Evolutionary conservation across 2,797 vertebrate species (phyloP), one percentile per base, ranked within the genome.

Genomic region (Mormyrops boulengeri): DNA sequence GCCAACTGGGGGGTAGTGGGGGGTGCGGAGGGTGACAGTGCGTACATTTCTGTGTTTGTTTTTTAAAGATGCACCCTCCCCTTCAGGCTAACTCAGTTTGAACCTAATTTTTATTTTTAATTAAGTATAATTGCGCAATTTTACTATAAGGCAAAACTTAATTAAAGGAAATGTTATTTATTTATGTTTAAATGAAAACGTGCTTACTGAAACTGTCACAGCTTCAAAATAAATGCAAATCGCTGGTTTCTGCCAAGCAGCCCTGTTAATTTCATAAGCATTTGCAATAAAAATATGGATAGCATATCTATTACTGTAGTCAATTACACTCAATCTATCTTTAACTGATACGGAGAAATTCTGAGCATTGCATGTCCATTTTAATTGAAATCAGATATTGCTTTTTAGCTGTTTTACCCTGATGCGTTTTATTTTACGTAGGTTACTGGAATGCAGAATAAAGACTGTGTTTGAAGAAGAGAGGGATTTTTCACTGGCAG

Each of bases 71-170:
- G n/a, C 47, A 47, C 82, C 84, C 26, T 85, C 49, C 84, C 49
- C 44, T 85, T 30, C n/a, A 52, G 49, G 84, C 44, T 52, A 50
- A 52, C 84, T 85, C 12, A 52, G 49, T 52, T 85, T 22, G n/a
- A 50, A 50, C 80, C 47, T 49, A n/a, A 84, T 84, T 47, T 82
- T 84, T n/a, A n/a, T 84, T 84, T 84, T 49, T 84, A 44, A 84
- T 84, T 84, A 84, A 84, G 47, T 44, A n/a, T 50, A 52, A 50
- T 50, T 85, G 47, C 2, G 22, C 19, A 26, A 85, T 80, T 80
- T 80, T 80, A 44, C 41, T 50, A 85, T 85, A 47, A 85, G 47
- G 84, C 44, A 49, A 85, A 49, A 49, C 9, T 22, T 26, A 47
- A 80, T 80, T 41, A 80, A 44, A 80, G 34, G 73, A 41, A 80